Conservation (phyloP, 2,113 vertebrate genomes). For the Brachypteracias leptosomus region DNA sequence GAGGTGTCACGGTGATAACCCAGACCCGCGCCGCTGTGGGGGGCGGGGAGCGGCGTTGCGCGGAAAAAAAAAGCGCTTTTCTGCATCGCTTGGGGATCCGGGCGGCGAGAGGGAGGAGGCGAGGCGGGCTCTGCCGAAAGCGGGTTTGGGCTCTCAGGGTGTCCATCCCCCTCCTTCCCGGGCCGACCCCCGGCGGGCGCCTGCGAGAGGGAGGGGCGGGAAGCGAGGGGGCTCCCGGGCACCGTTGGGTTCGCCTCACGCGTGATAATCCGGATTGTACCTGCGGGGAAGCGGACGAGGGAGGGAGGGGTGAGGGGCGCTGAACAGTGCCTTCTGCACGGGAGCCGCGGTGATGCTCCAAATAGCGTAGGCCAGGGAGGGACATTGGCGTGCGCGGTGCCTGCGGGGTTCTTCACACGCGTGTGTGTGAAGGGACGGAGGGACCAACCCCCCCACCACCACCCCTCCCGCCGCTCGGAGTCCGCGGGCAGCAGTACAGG, state of each 20-base stretch:
- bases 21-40: too few relatives aligned
- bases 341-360: not conserved
- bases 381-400: not conserved
- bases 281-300: not conserved
- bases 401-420: not conserved
- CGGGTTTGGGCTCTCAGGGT: not conserved
- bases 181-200: not conserved
- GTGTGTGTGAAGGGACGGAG: not conserved
- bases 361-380: not conserved
- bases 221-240: not conserved
- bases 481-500: not conserved
- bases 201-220: not conserved
- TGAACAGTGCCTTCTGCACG: not conserved
- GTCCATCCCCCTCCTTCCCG: not conserved
- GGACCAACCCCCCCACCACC: not conserved
- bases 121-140: not conserved
- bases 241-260: not conserved
- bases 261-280: not conserved
- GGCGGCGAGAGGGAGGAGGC: not conserved
- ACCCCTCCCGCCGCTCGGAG: not conserved
- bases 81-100: not conserved
- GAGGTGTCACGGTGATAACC: not conserved
- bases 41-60: not conserved
- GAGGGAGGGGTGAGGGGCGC: not conserved
- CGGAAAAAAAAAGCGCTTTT: not conserved